Conservation (phyloP, 2,113 vertebrate species). For the Diphyllodes magnificus region DNA sequence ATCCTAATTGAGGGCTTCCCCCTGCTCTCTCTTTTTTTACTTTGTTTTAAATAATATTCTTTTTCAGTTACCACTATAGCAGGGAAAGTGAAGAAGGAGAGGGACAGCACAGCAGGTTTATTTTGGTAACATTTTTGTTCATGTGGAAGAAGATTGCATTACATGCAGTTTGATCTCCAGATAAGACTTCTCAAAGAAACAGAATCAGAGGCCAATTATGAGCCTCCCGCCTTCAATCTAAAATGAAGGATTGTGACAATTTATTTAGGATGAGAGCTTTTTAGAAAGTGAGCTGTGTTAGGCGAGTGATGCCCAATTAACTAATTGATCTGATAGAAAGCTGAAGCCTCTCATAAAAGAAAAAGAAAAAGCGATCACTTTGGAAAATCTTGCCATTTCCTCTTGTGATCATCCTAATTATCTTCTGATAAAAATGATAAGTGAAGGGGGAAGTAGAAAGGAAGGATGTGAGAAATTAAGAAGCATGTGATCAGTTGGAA, state of each 20-base stretch:
- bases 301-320: background rate
- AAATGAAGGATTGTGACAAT: background rate
- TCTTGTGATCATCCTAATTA: background rate
- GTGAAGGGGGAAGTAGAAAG: background rate
- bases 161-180: slow-evolving; percentile 4
- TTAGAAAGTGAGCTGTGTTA: background rate
- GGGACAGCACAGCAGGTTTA: background rate
- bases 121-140: slow-evolving; percentile 34
- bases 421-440: background rate
- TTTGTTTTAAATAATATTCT: background rate
- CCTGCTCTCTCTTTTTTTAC: background rate
- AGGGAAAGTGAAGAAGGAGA: background rate
- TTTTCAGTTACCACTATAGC: background rate
- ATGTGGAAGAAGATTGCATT: slow-evolving; percentile 29
- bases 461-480: background rate
- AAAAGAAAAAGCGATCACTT: background rate
- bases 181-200: slow-evolving; percentile 52
- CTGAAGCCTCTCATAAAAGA: background rate
- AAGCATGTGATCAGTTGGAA: background rate
- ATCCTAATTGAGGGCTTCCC: background rate
- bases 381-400: background rate
- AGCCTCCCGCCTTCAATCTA: background rate
- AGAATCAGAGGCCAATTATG: background rate
- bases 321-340: background rate
- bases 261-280: background rate